Percentiles rank a stretch among this genome's conserved stretches.
phyloP scores from a whole-genome alignment of 2,113 vertebrate genomes.

The Pampusana beccarii region DNA sequence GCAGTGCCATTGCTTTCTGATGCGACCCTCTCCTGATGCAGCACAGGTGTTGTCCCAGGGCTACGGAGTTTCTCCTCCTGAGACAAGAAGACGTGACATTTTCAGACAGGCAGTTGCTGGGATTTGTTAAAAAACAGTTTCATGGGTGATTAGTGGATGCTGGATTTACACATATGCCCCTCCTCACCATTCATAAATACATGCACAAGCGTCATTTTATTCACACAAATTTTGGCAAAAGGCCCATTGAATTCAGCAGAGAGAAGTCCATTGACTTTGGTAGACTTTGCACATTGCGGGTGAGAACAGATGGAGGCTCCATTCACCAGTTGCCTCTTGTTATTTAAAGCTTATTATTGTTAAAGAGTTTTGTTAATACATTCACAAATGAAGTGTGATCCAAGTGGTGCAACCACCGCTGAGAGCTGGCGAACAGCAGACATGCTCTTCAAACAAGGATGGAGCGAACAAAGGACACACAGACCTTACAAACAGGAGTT shows the following conservation, averaged over 20 bases:
- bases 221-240: constrained; percentile 39
- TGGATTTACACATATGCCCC: background rate
- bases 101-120: background rate
- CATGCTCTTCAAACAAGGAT: background rate
- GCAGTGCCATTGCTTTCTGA: background rate
- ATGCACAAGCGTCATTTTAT: background rate
- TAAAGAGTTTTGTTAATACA: constrained; percentile 1
- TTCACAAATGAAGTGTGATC: background rate
- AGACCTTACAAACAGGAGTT: background rate
- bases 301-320: constrained; percentile 70
- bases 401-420: background rate
- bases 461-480: background rate
- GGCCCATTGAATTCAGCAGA: constrained; percentile 20
- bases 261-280: constrained; percentile 57
- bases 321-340: constrained; percentile 57
- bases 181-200: constrained; percentile 37
- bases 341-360: constrained; percentile 54
- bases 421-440: background rate
- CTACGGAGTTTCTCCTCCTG: background rate
- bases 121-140: background rate
- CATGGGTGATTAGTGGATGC: background rate
- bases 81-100: background rate
- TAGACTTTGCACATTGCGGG: constrained; percentile 40
- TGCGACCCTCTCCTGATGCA: background rate
- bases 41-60: background rate